A percentile compares a stretch with the other conserved stretches of the same genome.
Evolutionary conservation across 2,797 vertebrate genomes (phyloP).

Genomic region (Tapirus indicus): DNA sequence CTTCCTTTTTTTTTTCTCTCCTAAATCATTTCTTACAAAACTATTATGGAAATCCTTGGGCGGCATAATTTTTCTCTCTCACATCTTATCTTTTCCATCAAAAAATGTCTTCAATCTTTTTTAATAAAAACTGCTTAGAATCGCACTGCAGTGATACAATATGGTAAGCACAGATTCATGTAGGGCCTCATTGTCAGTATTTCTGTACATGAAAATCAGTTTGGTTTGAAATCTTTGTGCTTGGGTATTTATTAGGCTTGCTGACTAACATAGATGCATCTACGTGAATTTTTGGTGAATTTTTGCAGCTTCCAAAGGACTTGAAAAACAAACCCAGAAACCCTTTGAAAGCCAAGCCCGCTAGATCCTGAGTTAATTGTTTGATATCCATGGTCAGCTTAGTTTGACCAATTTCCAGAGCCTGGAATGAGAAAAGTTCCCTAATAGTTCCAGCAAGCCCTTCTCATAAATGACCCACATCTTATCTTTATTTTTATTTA

Average conservation of each 20-base stretch:
- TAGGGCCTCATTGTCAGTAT: background rate
- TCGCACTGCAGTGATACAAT: background rate
- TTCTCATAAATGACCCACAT: background rate
- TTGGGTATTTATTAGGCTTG: background rate
- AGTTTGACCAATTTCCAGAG: background rate
- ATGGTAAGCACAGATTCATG: background rate
- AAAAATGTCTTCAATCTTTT: constrained; percentile 31
- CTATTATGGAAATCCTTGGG: background rate
- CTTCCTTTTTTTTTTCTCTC: background rate
- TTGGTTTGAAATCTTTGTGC: background rate
- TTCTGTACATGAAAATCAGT: background rate
- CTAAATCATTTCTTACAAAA: constrained; percentile 38
- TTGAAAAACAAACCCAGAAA: background rate
- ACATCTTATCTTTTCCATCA: background rate
- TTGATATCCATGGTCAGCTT: background rate
- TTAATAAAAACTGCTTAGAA: constrained; percentile 5
- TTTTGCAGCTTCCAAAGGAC: background rate
- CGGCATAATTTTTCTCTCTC: background rate
- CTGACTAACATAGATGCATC: background rate
- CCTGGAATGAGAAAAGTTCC: background rate
- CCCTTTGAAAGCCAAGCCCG: background rate
- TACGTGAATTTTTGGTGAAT: background rate
- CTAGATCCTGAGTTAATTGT: background rate
- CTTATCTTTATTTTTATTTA: background rate
- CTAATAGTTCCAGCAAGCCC: background rate